Percentiles rank a stretch among this genome's conserved stretches.
These are phyloP conservation scores for Mustela nigripes DNA, from an alignment of 2,113 vertebrate genomes.

Conservation along the genomic window DNA sequence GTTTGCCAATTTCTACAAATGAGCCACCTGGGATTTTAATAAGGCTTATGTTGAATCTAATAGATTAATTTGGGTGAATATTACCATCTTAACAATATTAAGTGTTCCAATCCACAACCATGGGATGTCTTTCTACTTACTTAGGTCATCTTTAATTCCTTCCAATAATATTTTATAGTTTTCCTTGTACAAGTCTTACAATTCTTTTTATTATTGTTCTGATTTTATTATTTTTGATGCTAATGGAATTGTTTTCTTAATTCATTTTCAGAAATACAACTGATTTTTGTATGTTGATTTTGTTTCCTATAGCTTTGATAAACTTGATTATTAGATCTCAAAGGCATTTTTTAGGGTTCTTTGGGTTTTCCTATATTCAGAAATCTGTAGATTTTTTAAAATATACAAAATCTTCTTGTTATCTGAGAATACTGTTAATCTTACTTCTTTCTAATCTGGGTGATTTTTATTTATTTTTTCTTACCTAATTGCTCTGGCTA, in stretches of 20 bases:
- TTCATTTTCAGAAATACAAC: constrained; percentile 47
- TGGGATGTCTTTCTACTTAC: background rate
- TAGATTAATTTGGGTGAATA: background rate
- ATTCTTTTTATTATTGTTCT: background rate
- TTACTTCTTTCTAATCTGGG: background rate
- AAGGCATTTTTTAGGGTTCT: background rate
- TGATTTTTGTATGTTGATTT: background rate
- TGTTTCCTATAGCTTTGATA: background rate
- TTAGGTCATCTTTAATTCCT: background rate
- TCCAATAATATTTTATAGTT: background rate
- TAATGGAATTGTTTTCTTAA: background rate
- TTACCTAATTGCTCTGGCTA: background rate
- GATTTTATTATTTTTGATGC: background rate
- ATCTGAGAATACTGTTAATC: background rate
- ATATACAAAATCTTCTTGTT: background rate
- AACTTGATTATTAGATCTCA: background rate
- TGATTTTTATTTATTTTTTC: background rate
- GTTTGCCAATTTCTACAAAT: background rate
- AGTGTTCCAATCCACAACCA: background rate
- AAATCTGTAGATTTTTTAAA: background rate
- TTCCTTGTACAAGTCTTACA: background rate
- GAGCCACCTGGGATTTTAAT: background rate
- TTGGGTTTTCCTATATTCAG: background rate
- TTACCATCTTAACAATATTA: background rate
- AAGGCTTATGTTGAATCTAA: background rate